Evolutionary conservation across 1,140 invertebrate species (phyloP).

Genomic region (Orius insidiosus): DNA sequence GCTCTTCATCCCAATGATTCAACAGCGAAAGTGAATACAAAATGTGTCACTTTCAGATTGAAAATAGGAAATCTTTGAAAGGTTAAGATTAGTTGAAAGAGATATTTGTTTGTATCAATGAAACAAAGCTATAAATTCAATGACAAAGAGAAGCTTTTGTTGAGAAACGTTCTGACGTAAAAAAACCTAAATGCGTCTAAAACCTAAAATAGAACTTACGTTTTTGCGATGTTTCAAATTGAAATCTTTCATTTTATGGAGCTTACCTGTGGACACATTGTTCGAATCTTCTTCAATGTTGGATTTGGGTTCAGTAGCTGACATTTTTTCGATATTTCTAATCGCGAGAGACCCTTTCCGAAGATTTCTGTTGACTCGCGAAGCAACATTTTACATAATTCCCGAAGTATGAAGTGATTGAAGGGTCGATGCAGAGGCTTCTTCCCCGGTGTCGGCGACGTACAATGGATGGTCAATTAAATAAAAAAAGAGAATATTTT

Average conservation of each 20-base stretch:
- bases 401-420: neutral
- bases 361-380: neutral
- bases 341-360: neutral
- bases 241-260: too few relatives aligned
- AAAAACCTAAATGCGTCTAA: neutral
- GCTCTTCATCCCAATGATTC: too few relatives aligned
- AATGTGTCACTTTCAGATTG: too few relatives aligned
- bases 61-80: too few relatives aligned
- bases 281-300: neutral
- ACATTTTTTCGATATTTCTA: conserved; percentile 11
- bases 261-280: conserved; percentile 8
- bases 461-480: neutral
- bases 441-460: neutral
- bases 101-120: too few relatives aligned
- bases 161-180: neutral
- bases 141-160: neutral
- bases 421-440: too few relatives aligned
- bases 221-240: neutral
- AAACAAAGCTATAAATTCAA: neutral
- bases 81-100: too few relatives aligned
- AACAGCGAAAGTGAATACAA: too few relatives aligned
- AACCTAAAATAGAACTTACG: neutral
- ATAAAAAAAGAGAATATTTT: neutral
- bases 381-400: conserved; percentile 15
- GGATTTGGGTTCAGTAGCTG: conserved; percentile 7